A percentile compares a stretch with the other conserved stretches of the same genome.
Conservation (phyloP, 2,888 invertebrate species). For the Brachynemurus nebulosus region DNA sequence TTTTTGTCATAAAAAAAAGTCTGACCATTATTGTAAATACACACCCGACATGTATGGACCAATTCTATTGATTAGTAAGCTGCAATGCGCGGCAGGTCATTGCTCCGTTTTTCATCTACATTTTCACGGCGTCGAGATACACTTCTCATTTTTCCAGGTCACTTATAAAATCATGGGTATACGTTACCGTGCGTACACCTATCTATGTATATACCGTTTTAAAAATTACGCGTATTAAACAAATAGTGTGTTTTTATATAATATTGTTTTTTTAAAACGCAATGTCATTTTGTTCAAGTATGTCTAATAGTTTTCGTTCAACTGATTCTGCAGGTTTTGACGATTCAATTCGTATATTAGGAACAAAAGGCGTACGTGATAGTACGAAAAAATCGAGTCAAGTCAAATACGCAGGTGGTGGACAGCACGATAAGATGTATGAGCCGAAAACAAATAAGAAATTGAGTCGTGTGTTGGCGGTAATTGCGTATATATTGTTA, state of each 20-base stretch:
- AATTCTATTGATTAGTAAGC: constrained; percentile 9
- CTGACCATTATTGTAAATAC: not conserved
- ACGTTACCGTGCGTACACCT: too few species aligned
- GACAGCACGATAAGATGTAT: constrained; percentile 55
- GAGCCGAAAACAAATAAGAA: constrained; percentile 78
- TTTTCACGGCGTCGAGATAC: too few species aligned
- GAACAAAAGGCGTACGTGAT: constrained; percentile 19
- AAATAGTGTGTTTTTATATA: not conserved
- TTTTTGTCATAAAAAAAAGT: too few species aligned
- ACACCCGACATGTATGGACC: constrained; percentile 6
- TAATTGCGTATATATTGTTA: constrained; percentile 84
- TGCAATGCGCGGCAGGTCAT: constrained; percentile 1
- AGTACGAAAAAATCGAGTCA: constrained; percentile 35
- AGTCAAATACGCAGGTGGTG: constrained; percentile 50
- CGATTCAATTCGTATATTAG: constrained; percentile 17
- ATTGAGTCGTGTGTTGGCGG: constrained; percentile 79
- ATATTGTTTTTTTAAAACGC: too few species aligned
- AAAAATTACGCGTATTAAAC: too few species aligned
- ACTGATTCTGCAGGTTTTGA: constrained; percentile 6
- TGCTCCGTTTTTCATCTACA: not conserved
- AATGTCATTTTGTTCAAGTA: constrained; percentile 43
- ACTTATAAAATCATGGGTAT: too few species aligned
- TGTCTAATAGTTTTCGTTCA: constrained; percentile 41
- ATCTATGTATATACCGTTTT: too few species aligned
- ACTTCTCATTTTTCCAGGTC: too few species aligned